Base-by-base conservation (phyloP, 2,113 vertebrate species). In the Rhinichthys klamathensis region DNA sequence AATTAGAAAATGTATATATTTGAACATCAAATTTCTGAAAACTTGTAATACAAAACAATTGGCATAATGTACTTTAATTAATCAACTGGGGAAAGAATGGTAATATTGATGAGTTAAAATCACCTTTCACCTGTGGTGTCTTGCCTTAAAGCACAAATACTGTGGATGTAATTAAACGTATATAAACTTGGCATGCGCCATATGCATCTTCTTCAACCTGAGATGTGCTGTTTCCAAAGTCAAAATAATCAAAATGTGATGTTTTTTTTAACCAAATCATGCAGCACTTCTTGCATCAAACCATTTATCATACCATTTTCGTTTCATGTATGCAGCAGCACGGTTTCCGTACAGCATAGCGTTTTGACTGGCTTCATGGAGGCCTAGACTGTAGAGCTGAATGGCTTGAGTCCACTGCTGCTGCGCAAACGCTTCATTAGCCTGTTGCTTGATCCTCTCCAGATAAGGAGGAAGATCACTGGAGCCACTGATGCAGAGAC, bases 351-450 rank as follows among this genome's bases (percentile, higher is more conserved):
- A 99, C 21, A 99, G 95, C 97, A 99, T 98, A 90, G 98, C 96
- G 0, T 97, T 99, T 90, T 94, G 93, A 89, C 95, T 95, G 80
- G 97, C 96, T 77, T 95, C 94, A 89, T 98, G 96, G 87, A 99
- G 97, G 0, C 97, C 97, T 86, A 96, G 95, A 92, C 97, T 99
- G 89, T 99, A 99, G n/a, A 99, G 95, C 92, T 99, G 97, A 91
- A 99, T 99, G 92, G 98, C 97, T 91, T 97, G 97, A 12, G 98
- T 99, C 98, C 98, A 99, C 88, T 99, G 97, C 93, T 99, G 97
- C 87, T 94, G 96, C 0, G 97, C 97, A 81, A 99, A 99, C 5
- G 97, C 98, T 86, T 99, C 98, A 8, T 99, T 99, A 80, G 98
- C 98, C 93, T 97, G 97, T 77, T 97, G 97, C 91, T 99, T 99